Conservation (phyloP, 2,797 vertebrate species). For the Clarias laeviceps region DNA sequence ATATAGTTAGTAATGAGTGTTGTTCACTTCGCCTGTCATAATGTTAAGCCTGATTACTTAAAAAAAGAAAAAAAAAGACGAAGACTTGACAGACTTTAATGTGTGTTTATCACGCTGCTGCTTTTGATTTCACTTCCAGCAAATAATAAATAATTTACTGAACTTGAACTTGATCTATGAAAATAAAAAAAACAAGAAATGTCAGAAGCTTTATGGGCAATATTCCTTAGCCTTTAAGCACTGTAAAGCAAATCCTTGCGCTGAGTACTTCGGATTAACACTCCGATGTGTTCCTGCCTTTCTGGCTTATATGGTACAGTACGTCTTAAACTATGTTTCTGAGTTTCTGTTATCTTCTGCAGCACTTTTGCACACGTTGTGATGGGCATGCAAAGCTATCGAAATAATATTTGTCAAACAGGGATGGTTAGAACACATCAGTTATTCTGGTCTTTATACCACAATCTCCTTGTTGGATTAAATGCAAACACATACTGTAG, state of each 20-base stretch:
- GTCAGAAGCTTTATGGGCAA: constrained; percentile 13
- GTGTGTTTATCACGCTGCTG: constrained; percentile 34
- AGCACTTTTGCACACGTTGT: background rate
- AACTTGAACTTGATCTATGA: constrained; percentile 35
- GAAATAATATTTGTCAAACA: background rate
- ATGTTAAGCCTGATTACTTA: no score
- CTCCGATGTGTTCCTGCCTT: background rate
- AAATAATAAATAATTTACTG: constrained; percentile 47
- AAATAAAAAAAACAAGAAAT: constrained; percentile 11
- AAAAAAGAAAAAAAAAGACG: background rate
- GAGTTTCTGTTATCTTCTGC: background rate
- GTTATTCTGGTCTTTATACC: background rate
- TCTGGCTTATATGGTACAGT: background rate
- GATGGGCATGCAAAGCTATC: background rate
- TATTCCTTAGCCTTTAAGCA: background rate
- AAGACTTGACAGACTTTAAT: constrained; percentile 49
- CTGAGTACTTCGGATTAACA: background rate
- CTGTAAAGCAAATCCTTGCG: constrained; percentile 32
- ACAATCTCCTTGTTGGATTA: background rate
- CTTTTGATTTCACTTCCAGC: constrained; percentile 41
- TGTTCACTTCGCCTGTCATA: no score
- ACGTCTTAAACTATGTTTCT: background rate
- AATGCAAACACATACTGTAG: background rate
- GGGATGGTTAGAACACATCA: background rate
- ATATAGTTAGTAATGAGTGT: no score